Conservation (phyloP, 1,140 invertebrate species). For the Cydia fagiglandana region DNA sequence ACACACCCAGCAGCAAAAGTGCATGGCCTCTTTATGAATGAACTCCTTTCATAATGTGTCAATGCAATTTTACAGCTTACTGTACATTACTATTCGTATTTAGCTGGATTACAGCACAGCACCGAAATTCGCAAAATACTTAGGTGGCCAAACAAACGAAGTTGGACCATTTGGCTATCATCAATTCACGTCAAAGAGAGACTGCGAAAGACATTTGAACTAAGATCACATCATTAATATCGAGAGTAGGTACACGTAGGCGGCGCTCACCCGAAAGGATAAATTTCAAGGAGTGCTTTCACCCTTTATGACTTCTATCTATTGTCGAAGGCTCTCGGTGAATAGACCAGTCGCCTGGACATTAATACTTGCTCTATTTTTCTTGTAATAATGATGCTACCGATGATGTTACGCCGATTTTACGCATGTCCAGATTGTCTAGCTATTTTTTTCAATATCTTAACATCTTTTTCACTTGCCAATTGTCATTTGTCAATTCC, state of each 20-base stretch:
- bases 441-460: slow-evolving; percentile 13
- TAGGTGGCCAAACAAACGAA: slow-evolving; percentile 55
- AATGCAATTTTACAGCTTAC: no score
- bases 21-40: no score
- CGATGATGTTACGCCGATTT: slow-evolving; percentile 45
- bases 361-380: slow-evolving; percentile 22
- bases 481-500: background rate
- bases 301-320: slow-evolving; percentile 69
- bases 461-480: background rate
- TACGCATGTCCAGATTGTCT: slow-evolving; percentile 43
- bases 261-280: slow-evolving; percentile 61
- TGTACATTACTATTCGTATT: no score
- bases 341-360: slow-evolving; percentile 36
- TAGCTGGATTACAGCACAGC: no score
- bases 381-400: slow-evolving; percentile 36
- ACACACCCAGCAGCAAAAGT: no score
- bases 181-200: slow-evolving; percentile 70
- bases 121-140: background rate
- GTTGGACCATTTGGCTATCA: slow-evolving; percentile 65
- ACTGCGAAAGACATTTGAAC: slow-evolving; percentile 68
- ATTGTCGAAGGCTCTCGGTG: slow-evolving; percentile 55
- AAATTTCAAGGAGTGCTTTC: slow-evolving; percentile 70
- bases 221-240: slow-evolving; percentile 78
- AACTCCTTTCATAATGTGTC: no score
- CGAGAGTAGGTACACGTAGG: slow-evolving; percentile 63